phyloP scores from a whole-genome alignment of 2,888 invertebrate genomes.

The Brachylomia viminalis region DNA sequence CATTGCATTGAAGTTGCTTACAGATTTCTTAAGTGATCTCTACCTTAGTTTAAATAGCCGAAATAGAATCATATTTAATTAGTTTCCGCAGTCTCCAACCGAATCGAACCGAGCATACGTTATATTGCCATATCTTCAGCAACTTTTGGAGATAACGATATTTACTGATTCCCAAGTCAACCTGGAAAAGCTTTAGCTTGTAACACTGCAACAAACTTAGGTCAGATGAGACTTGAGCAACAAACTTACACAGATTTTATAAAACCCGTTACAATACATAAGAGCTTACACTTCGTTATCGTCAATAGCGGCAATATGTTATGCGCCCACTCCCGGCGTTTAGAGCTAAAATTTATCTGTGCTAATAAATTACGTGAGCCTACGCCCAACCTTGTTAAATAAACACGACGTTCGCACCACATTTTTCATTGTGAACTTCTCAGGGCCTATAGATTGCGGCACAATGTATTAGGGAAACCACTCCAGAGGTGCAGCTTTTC shows the following conservation, averaged over 20 bases:
- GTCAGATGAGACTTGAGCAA: constrained; percentile 35
- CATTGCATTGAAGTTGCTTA: background rate
- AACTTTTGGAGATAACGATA: constrained; percentile 8
- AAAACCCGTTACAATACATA: constrained; percentile 59
- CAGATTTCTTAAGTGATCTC: background rate
- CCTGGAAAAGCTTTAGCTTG: constrained; percentile 5
- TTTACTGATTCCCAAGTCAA: constrained; percentile 43
- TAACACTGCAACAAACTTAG: constrained; percentile 43
- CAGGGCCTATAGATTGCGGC: constrained; percentile 68
- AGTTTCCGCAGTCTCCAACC: background rate
- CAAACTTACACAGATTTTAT: constrained; percentile 57
- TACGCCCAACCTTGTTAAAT: constrained; percentile 81
- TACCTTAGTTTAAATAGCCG: background rate
- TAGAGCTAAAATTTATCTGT: constrained; percentile 84
- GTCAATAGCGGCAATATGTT: constrained; percentile 79
- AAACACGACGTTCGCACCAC: constrained; percentile 85
- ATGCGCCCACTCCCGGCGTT: constrained; percentile 72
- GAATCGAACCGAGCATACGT: background rate
- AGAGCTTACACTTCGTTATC: constrained; percentile 73
- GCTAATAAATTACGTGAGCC: constrained; percentile 83
- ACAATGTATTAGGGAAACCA: constrained; percentile 63
- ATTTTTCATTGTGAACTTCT: constrained; percentile 82
- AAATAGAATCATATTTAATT: background rate
- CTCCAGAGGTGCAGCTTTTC: constrained; percentile 70
- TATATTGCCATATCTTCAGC: background rate